These are phyloP conservation scores for Rhipidura dahli DNA, from an alignment of 2,113 vertebrate species.

Conservation along the genomic window DNA sequence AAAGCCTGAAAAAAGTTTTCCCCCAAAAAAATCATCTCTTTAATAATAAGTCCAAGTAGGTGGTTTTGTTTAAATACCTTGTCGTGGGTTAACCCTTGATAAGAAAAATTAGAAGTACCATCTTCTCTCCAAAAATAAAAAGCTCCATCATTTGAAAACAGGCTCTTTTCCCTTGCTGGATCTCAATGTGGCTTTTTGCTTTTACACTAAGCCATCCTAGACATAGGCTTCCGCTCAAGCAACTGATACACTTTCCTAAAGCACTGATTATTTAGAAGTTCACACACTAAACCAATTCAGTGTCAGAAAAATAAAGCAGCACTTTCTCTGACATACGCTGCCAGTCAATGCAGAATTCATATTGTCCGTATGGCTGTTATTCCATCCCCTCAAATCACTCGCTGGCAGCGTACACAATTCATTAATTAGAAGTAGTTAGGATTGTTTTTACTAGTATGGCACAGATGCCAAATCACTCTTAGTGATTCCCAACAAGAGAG, in stretches of 20 bases:
- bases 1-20: neutral
- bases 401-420: neutral
- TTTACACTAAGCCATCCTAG: neutral
- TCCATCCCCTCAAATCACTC: neutral
- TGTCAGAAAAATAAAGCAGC: neutral
- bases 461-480: neutral
- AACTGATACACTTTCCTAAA: neutral
- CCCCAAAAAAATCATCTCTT: neutral
- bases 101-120: neutral
- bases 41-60: neutral
- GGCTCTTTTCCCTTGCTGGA: neutral
- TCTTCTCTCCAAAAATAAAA: neutral
- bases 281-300: neutral
- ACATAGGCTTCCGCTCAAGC: neutral
- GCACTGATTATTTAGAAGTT: neutral
- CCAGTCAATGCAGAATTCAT: neutral
- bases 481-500: neutral
- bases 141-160: neutral
- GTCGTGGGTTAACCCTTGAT: neutral
- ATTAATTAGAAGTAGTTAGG: conserved; percentile 14
- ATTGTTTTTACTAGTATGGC: neutral
- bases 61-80: neutral
- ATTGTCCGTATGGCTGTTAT: neutral
- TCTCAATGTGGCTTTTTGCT: neutral
- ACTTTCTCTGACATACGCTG: neutral